phyloP scores from a whole-genome alignment of 2,888 invertebrate species.

The Vanessa cardui region DNA sequence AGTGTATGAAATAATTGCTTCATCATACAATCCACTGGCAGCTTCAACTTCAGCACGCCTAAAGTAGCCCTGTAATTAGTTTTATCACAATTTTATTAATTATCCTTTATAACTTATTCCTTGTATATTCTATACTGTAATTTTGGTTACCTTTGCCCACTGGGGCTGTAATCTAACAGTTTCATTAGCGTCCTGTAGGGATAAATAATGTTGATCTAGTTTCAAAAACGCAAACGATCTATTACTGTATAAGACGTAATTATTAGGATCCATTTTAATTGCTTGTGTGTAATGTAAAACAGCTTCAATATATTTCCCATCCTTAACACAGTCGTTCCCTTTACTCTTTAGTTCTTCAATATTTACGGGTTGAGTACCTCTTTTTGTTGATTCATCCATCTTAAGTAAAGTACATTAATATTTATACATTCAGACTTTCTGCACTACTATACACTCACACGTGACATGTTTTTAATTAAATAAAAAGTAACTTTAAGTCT shows the following conservation, averaged over 20 bases:
- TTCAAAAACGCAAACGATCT: constrained; percentile 91
- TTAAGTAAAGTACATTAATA: constrained; percentile 22
- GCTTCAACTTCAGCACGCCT: constrained; percentile 88
- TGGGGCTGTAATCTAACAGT: constrained; percentile 88
- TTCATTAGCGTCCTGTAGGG: constrained; percentile 90
- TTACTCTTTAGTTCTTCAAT: constrained; percentile 86
- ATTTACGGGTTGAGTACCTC: constrained; percentile 51
- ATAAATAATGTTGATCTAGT: constrained; percentile 88
- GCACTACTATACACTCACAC: neutral
- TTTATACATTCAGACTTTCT: neutral
- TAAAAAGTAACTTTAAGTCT: constrained; percentile 2
- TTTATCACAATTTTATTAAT: neutral
- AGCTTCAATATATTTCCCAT: constrained; percentile 88
- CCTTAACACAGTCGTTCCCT: constrained; percentile 90
- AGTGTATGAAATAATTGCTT: constrained; percentile 87
- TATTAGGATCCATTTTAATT: constrained; percentile 87
- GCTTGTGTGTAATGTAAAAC: constrained; percentile 91
- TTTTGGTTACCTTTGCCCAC: constrained; percentile 87
- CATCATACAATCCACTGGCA: constrained; percentile 85
- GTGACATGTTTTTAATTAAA: constrained; percentile 20
- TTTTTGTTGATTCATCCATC: constrained; percentile 70
- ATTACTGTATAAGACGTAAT: constrained; percentile 89
- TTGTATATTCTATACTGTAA: constrained; percentile 6
- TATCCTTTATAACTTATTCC: neutral
- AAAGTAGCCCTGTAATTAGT: constrained; percentile 84